A percentile compares a stretch with the other conserved stretches of the same genome.
These are phyloP conservation scores for Lepus timidus DNA, from an alignment of 2,113 vertebrate species.

Conservation along the genomic window DNA sequence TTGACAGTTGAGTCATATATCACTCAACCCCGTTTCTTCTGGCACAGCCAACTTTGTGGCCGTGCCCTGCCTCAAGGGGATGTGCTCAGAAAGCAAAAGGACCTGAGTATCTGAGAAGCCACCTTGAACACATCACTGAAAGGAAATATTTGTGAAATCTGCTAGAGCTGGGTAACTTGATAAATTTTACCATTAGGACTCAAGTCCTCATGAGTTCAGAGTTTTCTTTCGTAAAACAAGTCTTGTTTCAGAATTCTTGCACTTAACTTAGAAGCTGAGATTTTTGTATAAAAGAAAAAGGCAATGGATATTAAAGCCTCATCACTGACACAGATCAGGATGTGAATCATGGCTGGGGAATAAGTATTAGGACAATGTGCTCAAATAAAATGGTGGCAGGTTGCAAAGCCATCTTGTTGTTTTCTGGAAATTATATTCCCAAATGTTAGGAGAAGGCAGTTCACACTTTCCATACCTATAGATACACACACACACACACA, in stretches of 20 bases:
- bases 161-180: neutral
- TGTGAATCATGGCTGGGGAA: neutral
- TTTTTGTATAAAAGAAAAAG: neutral
- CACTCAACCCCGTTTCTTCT: neutral
- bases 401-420: neutral
- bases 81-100: neutral
- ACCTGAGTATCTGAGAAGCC: neutral
- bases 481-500: neutral
- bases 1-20: neutral
- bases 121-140: too few species aligned
- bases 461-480: neutral
- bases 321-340: neutral
- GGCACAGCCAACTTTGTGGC: neutral
- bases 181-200: neutral
- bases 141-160: neutral
- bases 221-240: neutral
- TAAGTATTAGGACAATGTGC: neutral
- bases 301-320: neutral
- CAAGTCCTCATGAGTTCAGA: neutral
- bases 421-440: neutral
- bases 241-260: neutral
- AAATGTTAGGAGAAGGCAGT: conserved; percentile 9
- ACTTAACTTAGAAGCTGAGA: neutral
- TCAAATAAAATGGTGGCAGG: neutral
- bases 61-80: neutral